Evolutionary conservation across 2,888 invertebrate genomes (phyloP).

Genomic region (Colostygia pectinataria): DNA sequence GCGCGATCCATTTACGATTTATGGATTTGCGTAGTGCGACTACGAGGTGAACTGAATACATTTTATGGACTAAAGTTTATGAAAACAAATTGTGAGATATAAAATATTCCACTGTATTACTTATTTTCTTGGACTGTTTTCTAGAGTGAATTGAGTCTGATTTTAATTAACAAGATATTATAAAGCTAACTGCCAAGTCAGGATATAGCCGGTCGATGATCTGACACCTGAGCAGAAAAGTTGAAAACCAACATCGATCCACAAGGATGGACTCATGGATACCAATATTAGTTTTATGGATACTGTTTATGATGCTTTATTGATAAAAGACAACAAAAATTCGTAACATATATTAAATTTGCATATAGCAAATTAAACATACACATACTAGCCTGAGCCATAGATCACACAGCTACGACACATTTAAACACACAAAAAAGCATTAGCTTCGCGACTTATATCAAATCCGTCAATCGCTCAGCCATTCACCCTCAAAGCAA

Average conservation of each 20-base stretch:
- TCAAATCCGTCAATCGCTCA: conserved; percentile 1
- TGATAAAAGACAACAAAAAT: too few relatives aligned
- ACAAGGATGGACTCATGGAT: too few relatives aligned
- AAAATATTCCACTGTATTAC: not conserved
- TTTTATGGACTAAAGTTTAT: conserved; percentile 11
- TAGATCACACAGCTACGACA: not conserved
- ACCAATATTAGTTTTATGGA: too few relatives aligned
- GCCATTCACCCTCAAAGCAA: conserved; percentile 19
- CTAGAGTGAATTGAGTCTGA: too few relatives aligned
- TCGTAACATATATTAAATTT: too few relatives aligned
- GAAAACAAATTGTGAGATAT: conserved; percentile 10
- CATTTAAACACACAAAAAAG: conserved; percentile 7
- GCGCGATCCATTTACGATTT: conserved; percentile 23
- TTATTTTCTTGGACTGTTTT: not conserved
- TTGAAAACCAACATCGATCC: too few relatives aligned
- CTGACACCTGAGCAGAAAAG: too few relatives aligned
- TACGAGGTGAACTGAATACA: conserved; percentile 16
- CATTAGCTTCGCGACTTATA: conserved; percentile 9
- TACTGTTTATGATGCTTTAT: too few relatives aligned
- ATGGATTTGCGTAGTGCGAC: conserved; percentile 15
- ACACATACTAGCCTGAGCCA: not conserved
- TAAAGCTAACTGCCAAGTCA: too few relatives aligned
- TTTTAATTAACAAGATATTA: too few relatives aligned
- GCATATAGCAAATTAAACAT: not conserved
- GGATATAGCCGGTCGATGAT: too few relatives aligned